Evolutionary conservation across 2,113 vertebrate species (phyloP).

Genomic region (Ammodytes marinus): DNA sequence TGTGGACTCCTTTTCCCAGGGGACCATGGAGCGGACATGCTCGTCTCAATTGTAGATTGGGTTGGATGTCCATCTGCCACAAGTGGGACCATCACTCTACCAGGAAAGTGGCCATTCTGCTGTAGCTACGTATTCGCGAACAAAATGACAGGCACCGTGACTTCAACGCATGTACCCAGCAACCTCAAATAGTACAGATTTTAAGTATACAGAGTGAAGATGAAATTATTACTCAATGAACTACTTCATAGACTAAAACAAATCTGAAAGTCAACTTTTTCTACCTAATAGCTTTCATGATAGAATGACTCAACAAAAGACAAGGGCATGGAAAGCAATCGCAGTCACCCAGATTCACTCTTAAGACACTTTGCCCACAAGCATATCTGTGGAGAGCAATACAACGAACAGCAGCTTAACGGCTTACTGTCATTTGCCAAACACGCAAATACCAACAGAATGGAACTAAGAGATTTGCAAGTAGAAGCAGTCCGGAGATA

Average conservation of each 20-base stretch:
- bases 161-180: too few species aligned
- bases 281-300: too few species aligned
- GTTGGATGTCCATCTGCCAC: slow-evolving; percentile 34
- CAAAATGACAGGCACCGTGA: too few species aligned
- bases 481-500: slow-evolving; percentile 6
- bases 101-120: slow-evolving; percentile 6
- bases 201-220: too few species aligned
- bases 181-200: too few species aligned
- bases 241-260: too few species aligned
- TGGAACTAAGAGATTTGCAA: slow-evolving; percentile 4
- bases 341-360: neutral
- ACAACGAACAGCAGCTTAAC: slow-evolving; percentile 14
- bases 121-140: neutral
- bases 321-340: too few species aligned
- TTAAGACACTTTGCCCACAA: slow-evolving; percentile 19
- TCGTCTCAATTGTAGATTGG: slow-evolving; percentile 45
- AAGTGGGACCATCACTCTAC: neutral
- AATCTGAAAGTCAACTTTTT: too few species aligned
- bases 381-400: slow-evolving; percentile 26
- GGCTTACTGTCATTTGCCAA: slow-evolving; percentile 25
- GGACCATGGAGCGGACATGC: slow-evolving; percentile 22
- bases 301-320: too few species aligned
- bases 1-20: slow-evolving; percentile 39
- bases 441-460: slow-evolving; percentile 22
- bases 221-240: too few species aligned